A percentile compares a stretch with the other conserved stretches of the same genome.
These are phyloP conservation scores for Eumaeus atala DNA, from an alignment of 1,140 invertebrate genomes.

Conservation along the genomic window DNA sequence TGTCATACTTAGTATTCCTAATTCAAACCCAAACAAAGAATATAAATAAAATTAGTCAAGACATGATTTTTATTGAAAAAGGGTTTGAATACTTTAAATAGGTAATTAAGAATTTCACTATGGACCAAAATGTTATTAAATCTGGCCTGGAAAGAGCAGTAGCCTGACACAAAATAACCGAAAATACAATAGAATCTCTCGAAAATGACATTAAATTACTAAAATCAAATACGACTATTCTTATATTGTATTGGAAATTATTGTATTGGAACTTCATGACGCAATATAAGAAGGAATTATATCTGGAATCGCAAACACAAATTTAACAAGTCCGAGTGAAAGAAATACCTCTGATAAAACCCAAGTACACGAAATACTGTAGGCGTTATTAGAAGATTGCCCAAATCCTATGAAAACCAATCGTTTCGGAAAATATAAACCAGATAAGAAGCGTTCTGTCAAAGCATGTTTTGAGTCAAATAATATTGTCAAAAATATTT, in stretches of 20 bases:
- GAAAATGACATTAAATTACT: neutral
- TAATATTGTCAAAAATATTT: constrained; percentile 9
- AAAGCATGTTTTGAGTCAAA: constrained; percentile 15
- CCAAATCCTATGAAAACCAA: no score
- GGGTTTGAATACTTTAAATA: constrained; percentile 17
- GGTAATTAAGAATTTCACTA: neutral
- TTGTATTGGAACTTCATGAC: neutral
- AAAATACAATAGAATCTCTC: neutral
- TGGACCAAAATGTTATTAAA: neutral
- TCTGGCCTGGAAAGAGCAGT: neutral
- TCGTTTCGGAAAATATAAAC: no score
- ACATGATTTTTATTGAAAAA: constrained; percentile 22
- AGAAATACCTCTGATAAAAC: neutral
- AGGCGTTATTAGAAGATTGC: no score
- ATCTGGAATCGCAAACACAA: neutral
- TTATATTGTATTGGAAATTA: neutral
- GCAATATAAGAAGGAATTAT: neutral
- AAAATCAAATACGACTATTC: neutral
- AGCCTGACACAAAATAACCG: neutral
- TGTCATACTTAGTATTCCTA: constrained; percentile 14
- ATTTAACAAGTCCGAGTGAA: neutral
- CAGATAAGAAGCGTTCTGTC: no score
- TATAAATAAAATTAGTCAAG: constrained; percentile 23
- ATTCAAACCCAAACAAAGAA: constrained; percentile 20
- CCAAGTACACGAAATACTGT: neutral